A percentile compares a stretch with the other conserved stretches of the same genome.
phyloP scores from a whole-genome alignment of 2,888 invertebrate genomes.

The Pseudeuparius sepicola region DNA sequence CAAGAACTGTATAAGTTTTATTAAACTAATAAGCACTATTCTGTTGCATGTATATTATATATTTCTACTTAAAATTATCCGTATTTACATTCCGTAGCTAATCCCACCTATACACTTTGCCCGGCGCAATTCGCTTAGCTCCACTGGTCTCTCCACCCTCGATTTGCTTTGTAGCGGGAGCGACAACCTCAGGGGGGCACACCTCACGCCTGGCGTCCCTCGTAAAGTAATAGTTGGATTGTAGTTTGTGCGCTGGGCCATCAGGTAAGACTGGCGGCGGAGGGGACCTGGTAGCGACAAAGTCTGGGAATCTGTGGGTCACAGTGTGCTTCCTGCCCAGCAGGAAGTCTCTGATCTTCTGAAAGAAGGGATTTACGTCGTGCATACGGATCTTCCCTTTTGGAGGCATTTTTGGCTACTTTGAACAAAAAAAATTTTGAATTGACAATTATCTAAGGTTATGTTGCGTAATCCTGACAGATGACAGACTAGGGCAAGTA shows the following conservation, averaged over 20 bases:
- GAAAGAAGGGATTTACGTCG: constrained; percentile 55
- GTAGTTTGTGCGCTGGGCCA: constrained; percentile 68
- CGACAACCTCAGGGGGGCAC: constrained; percentile 52
- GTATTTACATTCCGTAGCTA: no score
- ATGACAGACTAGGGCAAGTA: no score
- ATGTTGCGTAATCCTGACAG: no score
- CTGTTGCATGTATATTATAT: no score
- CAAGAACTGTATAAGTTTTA: no score
- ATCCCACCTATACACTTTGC: constrained; percentile 29
- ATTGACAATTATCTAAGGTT: no score
- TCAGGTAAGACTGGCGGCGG: constrained; percentile 73
- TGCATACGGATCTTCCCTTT: constrained; percentile 35
- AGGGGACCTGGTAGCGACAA: constrained; percentile 62
- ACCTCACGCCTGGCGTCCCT: constrained; percentile 79
- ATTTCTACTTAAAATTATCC: no score
- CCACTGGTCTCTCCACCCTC: constrained; percentile 18
- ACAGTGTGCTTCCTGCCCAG: constrained; percentile 48
- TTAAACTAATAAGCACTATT: no score
- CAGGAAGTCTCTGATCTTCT: constrained; percentile 52
- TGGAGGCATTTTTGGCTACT: constrained; percentile 25
- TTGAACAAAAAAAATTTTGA: no score
- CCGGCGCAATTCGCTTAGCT: constrained; percentile 27
- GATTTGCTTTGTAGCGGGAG: constrained; percentile 26
- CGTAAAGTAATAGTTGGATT: constrained; percentile 73
- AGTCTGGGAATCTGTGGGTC: constrained; percentile 51